Base-by-base conservation (phyloP, 2,797 vertebrate genomes). In the Platyrinchus mystaceus region DNA sequence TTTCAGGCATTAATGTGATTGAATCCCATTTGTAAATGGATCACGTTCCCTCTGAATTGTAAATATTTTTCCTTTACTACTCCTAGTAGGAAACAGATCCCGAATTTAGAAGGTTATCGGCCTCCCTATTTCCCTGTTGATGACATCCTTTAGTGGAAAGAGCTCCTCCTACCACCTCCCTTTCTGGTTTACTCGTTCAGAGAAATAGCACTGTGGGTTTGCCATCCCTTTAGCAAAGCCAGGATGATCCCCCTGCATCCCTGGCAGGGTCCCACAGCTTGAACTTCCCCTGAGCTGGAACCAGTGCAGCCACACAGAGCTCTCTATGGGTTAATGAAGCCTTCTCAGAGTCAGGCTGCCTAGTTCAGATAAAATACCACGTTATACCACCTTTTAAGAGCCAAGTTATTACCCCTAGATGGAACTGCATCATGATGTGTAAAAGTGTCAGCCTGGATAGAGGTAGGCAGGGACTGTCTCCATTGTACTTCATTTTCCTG, bases 231-330 rank as follows among this genome's bases (percentile, higher is more conserved):
- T 83, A 41, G 34, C 9, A 41, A n/a, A 70, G 14, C 5, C 32
- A 28, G 47, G 34, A 8, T 15, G 53, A 37, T 36, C 14, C 13
- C 14, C 6, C 16, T 12, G 36, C 2, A 6, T 8, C 0, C 0
- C 28, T 55, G 21, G 20, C 62, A 39, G 56, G 23, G 10, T 49
- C 23, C 43, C 3, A 1, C 4, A 1, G 3, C 27, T 49, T 64
- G 46, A 39, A 12, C 55, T 4, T 0, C 10, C 21, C 10, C 23
- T 4, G 2, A 32, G 6, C 21, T 30, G 71, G 32, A 52, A 10
- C 14, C 28, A 20, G 9, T 11, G 17, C 7, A 28, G 28, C 20
- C 34, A 30, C 44, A 30, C 32, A 28, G 14, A 8, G 30, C 34
- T 83, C 32, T 39, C 15, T 12, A 0, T 18, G 39, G 12, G n/a